Evolutionary conservation across 2,797 vertebrate species (phyloP).

Genomic region (Cirrhinus mrigala): DNA sequence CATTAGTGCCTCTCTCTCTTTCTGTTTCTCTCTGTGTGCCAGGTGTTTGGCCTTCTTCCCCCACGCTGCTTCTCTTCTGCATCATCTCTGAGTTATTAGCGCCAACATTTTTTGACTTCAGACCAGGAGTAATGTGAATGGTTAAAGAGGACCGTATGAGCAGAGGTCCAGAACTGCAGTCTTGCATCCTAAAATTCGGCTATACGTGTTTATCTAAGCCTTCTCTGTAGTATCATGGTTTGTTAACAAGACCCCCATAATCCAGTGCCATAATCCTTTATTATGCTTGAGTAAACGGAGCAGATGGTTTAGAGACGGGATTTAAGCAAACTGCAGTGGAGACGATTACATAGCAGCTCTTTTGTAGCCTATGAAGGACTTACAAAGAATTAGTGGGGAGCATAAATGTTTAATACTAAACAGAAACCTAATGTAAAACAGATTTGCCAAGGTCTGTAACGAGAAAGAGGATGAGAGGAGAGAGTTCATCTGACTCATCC

Average conservation of each 20-base stretch:
- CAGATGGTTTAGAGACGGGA: constrained; percentile 45
- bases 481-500: neutral
- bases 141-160: constrained; percentile 24
- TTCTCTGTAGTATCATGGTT: constrained; percentile 26
- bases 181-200: neutral
- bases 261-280: constrained; percentile 48
- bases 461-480: neutral
- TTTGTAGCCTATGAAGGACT: constrained; percentile 37
- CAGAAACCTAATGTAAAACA: constrained; percentile 12
- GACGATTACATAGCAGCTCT: constrained; percentile 38
- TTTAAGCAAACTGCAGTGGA: constrained; percentile 39
- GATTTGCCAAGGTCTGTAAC: neutral
- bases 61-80: neutral
- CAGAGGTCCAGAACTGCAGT: neutral
- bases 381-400: constrained; percentile 19
- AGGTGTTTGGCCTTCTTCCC: constrained; percentile 20
- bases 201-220: constrained; percentile 15
- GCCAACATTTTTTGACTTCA: neutral
- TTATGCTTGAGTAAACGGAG: constrained; percentile 30
- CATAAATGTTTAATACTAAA: constrained; percentile 38
- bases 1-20: constrained; percentile 32
- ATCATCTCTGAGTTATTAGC: constrained; percentile 17
- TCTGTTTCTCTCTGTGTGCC: neutral
- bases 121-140: constrained; percentile 5
- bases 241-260: constrained; percentile 43